Percentiles rank a stretch among this genome's conserved stretches.
Conservation (phyloP, 2,113 vertebrate species). For the Urocynchramus pylzowi region DNA sequence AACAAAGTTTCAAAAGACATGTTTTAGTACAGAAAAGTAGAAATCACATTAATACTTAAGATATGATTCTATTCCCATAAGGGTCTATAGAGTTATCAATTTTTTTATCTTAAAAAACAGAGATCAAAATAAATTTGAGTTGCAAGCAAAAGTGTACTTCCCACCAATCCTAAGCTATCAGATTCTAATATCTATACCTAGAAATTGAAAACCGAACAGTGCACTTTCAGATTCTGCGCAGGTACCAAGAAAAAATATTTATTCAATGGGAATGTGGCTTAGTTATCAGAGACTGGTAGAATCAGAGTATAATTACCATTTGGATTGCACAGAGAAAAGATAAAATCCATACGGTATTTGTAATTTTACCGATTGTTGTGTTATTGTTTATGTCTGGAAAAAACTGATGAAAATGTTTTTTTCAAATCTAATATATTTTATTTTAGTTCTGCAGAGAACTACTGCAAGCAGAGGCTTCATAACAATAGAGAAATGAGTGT, state of each 20-base stretch:
- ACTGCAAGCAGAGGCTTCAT: neutral
- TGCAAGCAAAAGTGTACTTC: neutral
- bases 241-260: neutral
- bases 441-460: neutral
- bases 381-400: neutral
- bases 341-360: neutral
- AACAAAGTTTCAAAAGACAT: neutral
- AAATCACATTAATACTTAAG: neutral
- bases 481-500: neutral
- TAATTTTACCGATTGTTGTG: neutral
- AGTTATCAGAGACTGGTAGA: neutral
- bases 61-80: neutral
- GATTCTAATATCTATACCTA: neutral
- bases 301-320: neutral
- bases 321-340: neutral
- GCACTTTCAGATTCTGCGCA: neutral
- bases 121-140: neutral
- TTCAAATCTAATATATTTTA: neutral
- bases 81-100: rapidly evolving
- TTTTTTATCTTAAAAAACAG: neutral
- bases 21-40: neutral
- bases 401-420: neutral
- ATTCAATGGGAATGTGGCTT: neutral
- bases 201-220: neutral
- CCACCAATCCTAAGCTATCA: neutral